Percentiles rank a stretch among this genome's conserved stretches.
Conservation (phyloP, 2,888 invertebrate species). For the Schizotus pectinicornis region DNA sequence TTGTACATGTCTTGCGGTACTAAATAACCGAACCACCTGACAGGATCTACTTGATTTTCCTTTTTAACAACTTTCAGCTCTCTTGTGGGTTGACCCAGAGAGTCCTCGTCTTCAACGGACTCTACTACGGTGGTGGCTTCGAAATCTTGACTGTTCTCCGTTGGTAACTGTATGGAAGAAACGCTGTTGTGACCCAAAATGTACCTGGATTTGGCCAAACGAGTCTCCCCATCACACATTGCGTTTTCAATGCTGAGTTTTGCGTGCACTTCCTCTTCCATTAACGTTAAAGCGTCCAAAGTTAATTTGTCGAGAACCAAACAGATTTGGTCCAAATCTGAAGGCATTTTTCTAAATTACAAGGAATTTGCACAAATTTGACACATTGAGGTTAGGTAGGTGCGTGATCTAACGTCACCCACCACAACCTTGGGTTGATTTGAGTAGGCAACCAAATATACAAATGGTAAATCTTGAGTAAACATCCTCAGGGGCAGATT, state of each 20-base stretch:
- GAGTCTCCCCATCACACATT: slow-evolving; percentile 72
- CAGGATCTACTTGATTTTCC: slow-evolving; percentile 65
- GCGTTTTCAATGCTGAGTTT: slow-evolving; percentile 73
- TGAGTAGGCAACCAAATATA: no score
- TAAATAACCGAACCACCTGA: slow-evolving; percentile 87
- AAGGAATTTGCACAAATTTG: background rate
- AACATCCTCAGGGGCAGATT: no score
- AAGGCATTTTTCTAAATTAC: background rate
- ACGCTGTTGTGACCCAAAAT: slow-evolving; percentile 79
- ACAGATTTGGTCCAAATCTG: slow-evolving; percentile 59
- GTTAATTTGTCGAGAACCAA: slow-evolving; percentile 71
- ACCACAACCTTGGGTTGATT: no score
- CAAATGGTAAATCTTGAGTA: no score
- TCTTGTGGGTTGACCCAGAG: slow-evolving; percentile 41
- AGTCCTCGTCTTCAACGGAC: slow-evolving; percentile 50
- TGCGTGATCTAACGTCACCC: background rate
- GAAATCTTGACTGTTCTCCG: slow-evolving; percentile 65
- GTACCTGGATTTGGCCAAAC: slow-evolving; percentile 79
- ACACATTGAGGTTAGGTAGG: background rate
- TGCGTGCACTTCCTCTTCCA: slow-evolving; percentile 73
- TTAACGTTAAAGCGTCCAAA: slow-evolving; percentile 72
- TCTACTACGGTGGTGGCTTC: slow-evolving; percentile 57
- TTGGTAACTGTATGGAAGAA: slow-evolving; percentile 73
- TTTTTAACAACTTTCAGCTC: slow-evolving; percentile 50
- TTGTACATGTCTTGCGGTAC: slow-evolving; percentile 79